phyloP scores from a whole-genome alignment of 2,113 vertebrate species.

The Podilymbus podiceps region DNA sequence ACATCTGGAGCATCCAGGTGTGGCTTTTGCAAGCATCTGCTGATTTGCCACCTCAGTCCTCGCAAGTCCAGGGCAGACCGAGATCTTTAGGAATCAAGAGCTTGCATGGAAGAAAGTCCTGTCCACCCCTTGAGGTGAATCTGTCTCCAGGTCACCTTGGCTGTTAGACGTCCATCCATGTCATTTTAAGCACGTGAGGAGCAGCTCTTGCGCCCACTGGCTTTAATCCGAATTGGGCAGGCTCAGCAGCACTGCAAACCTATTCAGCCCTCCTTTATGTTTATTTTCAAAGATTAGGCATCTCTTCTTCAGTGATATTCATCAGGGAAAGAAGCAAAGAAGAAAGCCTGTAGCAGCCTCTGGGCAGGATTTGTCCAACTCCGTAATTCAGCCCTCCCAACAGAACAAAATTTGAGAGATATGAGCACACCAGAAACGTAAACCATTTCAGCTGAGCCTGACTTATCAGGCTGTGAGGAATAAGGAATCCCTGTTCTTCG shows the following conservation, averaged over 20 bases:
- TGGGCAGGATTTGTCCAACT: constrained; percentile 55
- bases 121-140: not conserved
- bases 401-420: not conserved
- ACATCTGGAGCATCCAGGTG: not conserved
- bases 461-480: not conserved
- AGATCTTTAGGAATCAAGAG: not conserved
- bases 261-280: not conserved
- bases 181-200: not conserved
- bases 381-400: constrained; percentile 6
- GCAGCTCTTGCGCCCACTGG: not conserved
- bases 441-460: not conserved
- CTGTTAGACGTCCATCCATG: not conserved
- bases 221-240: not conserved
- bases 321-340: not conserved
- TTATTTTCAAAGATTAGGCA: not conserved
- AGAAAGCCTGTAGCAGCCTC: constrained; percentile 34
- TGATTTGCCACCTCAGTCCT: not conserved
- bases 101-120: not conserved
- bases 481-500: not conserved
- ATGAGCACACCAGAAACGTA: not conserved
- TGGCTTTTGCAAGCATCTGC: not conserved
- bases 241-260: not conserved
- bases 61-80: not conserved
- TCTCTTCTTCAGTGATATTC: not conserved
- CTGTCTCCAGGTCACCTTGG: not conserved